These are phyloP conservation scores for Mylabris sibirica DNA, from an alignment of 2,888 invertebrate genomes.

Conservation along the genomic window DNA sequence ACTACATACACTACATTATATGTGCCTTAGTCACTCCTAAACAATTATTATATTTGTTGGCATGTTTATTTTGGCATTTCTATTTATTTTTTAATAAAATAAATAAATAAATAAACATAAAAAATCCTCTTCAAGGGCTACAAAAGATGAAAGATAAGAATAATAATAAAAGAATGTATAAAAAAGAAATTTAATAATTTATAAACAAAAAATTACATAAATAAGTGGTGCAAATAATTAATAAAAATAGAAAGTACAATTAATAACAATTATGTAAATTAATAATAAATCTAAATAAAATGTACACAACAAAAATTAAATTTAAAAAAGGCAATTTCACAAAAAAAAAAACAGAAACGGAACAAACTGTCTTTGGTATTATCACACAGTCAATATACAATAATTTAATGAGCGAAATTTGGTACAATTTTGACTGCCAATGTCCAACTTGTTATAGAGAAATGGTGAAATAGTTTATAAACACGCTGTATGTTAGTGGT, in stretches of 20 bases:
- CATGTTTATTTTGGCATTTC: slow-evolving; percentile 13
- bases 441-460: background rate
- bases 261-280: slow-evolving; percentile 34
- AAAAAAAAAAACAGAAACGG: slow-evolving; percentile 25
- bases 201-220: slow-evolving; percentile 38
- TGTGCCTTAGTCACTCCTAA: slow-evolving; percentile 19
- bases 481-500: background rate
- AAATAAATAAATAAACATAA: background rate
- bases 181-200: slow-evolving; percentile 44
- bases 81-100: background rate
- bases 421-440: background rate
- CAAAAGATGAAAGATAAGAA: too few species aligned
- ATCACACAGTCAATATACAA: slow-evolving; percentile 10
- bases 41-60: background rate
- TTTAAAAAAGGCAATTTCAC: slow-evolving; percentile 31
- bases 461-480: background rate
- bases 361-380: slow-evolving; percentile 30
- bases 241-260: slow-evolving; percentile 31
- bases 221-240: slow-evolving; percentile 27
- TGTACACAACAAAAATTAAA: slow-evolving; percentile 40
- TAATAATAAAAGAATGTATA: slow-evolving; percentile 23
- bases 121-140: too few species aligned
- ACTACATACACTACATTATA: slow-evolving; percentile 14
- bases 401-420: background rate
- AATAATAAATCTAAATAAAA: slow-evolving; percentile 37